Base-by-base conservation (phyloP, 2,888 invertebrate genomes). In the Lampropteryx suffumata region DNA sequence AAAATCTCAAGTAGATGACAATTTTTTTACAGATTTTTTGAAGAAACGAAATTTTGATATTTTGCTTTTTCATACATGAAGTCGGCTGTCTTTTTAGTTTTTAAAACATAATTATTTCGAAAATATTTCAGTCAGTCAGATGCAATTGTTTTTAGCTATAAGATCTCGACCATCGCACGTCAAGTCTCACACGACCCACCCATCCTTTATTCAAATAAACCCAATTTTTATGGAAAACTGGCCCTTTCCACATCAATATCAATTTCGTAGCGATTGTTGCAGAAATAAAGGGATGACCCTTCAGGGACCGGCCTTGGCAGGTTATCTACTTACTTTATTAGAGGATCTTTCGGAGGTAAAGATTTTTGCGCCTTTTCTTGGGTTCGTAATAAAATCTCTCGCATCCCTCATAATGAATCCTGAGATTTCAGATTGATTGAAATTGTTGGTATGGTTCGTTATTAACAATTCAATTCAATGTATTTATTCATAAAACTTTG, bases 201-300 rank as follows among this genome's bases (percentile, higher is more conserved):
- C 84, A 89, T 90, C 89, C 87, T 85, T 90, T 90, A 90, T 90
- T 90, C 87, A 90, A 90, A 90, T 90, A 89, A 88, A 89, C 89
- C 89, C 89, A 89, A 89, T 89, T 90, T 90, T 90, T 89, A 90
- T 90, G 89, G 88, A 90, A 88, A 89, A 84, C 79, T 76, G 85
- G 86, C 87, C 88, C 87, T 87, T 84, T 88, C 82, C 85, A 84
- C 89, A 90, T 90, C 89, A 90, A 90, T 90, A 90, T 90, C 90
- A 90, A 90, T 90, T 90, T 90, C 86, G 81, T 68, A 78, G 87
- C 84, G 86, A 90, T 90, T 89, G 89, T 89, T 85, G 85, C 81
- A 85, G 87, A 89, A 89, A 88, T 87, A 89, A 89, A 89, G 85
- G 87, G 89, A 87, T 89, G 89, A 89, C 90, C 89, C 90, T 88